Base-by-base conservation (phyloP, 2,113 vertebrate species). In the Fulica atra region DNA sequence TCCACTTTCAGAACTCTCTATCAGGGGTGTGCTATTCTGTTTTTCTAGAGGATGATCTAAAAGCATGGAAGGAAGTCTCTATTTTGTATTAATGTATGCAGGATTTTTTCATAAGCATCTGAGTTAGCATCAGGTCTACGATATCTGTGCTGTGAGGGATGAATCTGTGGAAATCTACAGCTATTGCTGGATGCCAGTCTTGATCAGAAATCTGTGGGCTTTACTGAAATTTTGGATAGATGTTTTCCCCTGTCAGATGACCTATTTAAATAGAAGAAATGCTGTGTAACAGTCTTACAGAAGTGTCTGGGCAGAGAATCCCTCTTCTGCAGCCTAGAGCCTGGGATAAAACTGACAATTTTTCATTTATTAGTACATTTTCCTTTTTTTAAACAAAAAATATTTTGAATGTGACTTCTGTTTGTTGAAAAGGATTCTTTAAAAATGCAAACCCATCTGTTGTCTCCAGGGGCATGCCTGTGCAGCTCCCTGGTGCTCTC, bases 261-360 rank as follows among this genome's bases (percentile, higher is more conserved):
- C 87, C 84, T 87, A 93, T 92, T 95, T 96, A 89, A 82, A 54
- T 44, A 74, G 76, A 93, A 91, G 86, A 95, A 94, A 83, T 81
- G 53, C 36, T 68, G 10, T 93, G 0, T 86, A 84, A 76, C n/a
- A n/a, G 42, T 92, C 68, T 92, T 77, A 88, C 28, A 78, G 74
- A 81, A 25, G 14, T 94, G 93, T 82, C 61, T 66, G 28, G 40
- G 35, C 77, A 92, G 88, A 90, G 70, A 76, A 76, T 86, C 59
- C 23, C 31, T 87, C 14, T 76, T 86, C 63, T 73, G 69, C 63
- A 89, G 60, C 25, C 28, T 16, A 51, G 79, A 83, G 74, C 40
- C 31, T 35, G 48, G 44, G 28, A 74, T 36, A 86, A 88, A 92
- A 84, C 48, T 38, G 18, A 48, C 6, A 80, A 46, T 3, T 89